phyloP scores from a whole-genome alignment of 2,888 invertebrate genomes.

The Acanthococcus lagerstroemiae region DNA sequence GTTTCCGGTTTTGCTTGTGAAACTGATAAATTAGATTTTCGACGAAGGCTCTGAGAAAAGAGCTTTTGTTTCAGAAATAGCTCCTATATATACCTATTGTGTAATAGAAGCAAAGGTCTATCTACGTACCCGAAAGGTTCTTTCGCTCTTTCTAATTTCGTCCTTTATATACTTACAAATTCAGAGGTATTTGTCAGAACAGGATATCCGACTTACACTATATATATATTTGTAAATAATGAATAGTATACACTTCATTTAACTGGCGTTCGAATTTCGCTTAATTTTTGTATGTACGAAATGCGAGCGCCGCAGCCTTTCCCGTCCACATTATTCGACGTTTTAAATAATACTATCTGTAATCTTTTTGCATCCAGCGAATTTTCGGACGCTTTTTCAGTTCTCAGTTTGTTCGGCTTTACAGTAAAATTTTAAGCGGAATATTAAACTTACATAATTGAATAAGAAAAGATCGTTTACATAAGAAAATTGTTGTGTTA shows the following conservation, averaged over 20 bases:
- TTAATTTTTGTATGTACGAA: neutral
- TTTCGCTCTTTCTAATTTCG: constrained; percentile 27
- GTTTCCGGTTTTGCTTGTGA: constrained; percentile 30
- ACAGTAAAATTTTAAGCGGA: no score
- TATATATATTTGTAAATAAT: constrained; percentile 26
- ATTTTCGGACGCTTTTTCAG: no score
- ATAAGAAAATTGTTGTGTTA: no score
- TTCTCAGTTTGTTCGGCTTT: no score
- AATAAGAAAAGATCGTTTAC: no score
- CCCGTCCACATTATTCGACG: no score
- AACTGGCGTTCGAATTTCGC: neutral
- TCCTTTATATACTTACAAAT: constrained; percentile 27
- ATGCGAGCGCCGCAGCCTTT: no score
- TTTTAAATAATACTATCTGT: no score
- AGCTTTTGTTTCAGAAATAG: constrained; percentile 28
- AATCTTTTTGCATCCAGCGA: no score
- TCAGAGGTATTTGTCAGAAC: constrained; percentile 29
- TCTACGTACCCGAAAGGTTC: constrained; percentile 23
- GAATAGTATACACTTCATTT: constrained; percentile 7
- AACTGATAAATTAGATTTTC: constrained; percentile 30
- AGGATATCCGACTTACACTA: constrained; percentile 26
- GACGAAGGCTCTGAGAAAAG: constrained; percentile 29
- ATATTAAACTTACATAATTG: no score
- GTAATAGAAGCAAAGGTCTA: constrained; percentile 26
- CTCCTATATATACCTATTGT: constrained; percentile 7